These are phyloP conservation scores for Sinhomidia bicolor DNA, from an alignment of 2,888 invertebrate genomes.

Conservation along the genomic window DNA sequence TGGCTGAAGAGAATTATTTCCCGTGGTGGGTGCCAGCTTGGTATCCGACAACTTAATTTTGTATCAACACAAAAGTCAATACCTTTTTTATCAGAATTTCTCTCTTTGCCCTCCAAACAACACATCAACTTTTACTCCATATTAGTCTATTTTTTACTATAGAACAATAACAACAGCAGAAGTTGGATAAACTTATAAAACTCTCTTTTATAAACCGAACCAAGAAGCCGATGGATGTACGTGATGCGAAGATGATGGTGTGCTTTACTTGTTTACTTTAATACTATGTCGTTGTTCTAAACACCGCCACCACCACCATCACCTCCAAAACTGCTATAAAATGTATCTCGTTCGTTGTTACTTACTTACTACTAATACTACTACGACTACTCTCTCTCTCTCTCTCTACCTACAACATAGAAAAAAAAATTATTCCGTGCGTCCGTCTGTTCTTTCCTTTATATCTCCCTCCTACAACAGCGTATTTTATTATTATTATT, in stretches of 20 bases:
- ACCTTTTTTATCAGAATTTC: constrained; percentile 8
- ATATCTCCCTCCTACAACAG: constrained; percentile 62
- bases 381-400: neutral
- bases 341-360: neutral
- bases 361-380: no score
- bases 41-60: constrained; percentile 45
- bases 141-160: neutral
- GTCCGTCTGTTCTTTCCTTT: constrained; percentile 43
- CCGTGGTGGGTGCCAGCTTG: constrained; percentile 74
- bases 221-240: neutral
- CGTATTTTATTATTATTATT: no score
- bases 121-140: neutral
- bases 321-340: neutral
- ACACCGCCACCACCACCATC: constrained; percentile 14
- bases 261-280: constrained; percentile 36
- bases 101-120: neutral
- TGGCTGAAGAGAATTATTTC: constrained; percentile 72
- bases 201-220: neutral
- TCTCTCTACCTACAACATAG: neutral
- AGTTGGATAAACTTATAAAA: neutral
- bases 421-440: neutral
- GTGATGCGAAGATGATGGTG: neutral
- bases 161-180: neutral
- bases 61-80: constrained; percentile 37
- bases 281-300: neutral